A percentile compares a stretch with the other conserved stretches of the same genome.
Evolutionary conservation across 2,113 vertebrate genomes (phyloP).

Genomic region (Cheirogaleus medius): DNA sequence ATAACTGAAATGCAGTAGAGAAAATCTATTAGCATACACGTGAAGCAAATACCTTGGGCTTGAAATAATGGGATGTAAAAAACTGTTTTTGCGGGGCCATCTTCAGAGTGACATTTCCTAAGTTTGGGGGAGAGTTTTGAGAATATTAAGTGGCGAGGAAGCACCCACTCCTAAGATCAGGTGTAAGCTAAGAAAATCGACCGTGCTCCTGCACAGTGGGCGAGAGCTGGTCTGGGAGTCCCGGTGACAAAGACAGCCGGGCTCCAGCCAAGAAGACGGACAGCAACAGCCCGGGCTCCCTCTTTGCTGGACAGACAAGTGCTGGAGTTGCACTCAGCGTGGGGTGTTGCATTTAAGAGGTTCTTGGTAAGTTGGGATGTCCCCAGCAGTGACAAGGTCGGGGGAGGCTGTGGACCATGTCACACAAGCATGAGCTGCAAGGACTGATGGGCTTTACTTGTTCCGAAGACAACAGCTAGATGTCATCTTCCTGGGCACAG

Average conservation of each 20-base stretch:
- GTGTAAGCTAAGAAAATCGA: not conserved
- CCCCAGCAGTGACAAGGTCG: fast-evolving
- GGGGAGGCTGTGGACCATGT: fast-evolving
- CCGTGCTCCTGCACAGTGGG: fast-evolving
- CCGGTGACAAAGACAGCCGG: fast-evolving
- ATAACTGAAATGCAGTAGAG: fast-evolving
- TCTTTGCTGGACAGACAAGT: not conserved
- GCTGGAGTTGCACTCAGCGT: fast-evolving
- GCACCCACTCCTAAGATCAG: not conserved
- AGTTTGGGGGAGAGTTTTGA: not conserved
- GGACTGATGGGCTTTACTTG: not conserved
- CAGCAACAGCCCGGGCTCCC: not conserved
- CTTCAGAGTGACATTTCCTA: not conserved
- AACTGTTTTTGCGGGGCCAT: fast-evolving
- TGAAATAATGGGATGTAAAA: not conserved
- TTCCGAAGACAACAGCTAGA: not conserved
- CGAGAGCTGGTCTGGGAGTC: not conserved
- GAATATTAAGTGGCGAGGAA: no score
- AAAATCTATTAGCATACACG: fast-evolving
- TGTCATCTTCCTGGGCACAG: not conserved
- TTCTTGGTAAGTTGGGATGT: not conserved
- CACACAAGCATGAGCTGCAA: no score
- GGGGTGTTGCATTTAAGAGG: no score
- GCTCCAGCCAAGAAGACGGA: not conserved
- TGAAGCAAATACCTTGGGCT: not conserved